Base-by-base conservation (phyloP, 2,797 vertebrate species). In the Peromyscus eremicus region DNA sequence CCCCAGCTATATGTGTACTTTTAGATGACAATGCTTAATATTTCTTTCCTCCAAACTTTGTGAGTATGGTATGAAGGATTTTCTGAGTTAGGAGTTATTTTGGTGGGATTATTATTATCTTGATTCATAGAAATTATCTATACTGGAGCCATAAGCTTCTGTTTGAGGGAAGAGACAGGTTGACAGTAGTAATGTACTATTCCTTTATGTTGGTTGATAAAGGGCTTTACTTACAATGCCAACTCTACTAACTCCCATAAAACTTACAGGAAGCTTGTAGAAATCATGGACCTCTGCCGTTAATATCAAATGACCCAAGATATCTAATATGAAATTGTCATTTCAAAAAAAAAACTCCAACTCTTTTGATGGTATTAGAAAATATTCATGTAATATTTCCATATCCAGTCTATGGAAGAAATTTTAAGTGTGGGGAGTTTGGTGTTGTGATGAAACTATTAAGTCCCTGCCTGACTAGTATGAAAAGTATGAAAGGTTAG, bases 391-490 rank as follows among this genome's bases (percentile, higher is more conserved):
- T 92, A 73, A 94, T 80, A 23, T 77, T 95, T 94, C 43, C 32
- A 70, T 80, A 66, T 77, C 40, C 10, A n/a, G 55, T 64, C 89
- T 91, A 94, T 94, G 89, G 92, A 79, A 70, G 37, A 91, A 94
- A 40, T 0, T 62, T 55, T 85, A 94, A 86, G 29, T 96, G 21
- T 80, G 68, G 29, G 49, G 73, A 46, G 60, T 57, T 92, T 37
- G 88, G 79, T 32, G 40, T 95, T 95, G 92, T 96, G 73, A 91
- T 79, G 46, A 97, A 97, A 88, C n/a, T 79, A 73, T 81, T 84
- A 95, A 94, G 57, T 89, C 92, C 66, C 49, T 92, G 37, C 14
- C 34, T 57, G 37, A 76, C 21, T 87, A 62, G 49, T 17, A 88
- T 46, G 52, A 68, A 96, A 96, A 92, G 52, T 87, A 8, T 79